Evolutionary conservation across 1,140 invertebrate genomes (phyloP).

Genomic region (Saccostrea glomerata): DNA sequence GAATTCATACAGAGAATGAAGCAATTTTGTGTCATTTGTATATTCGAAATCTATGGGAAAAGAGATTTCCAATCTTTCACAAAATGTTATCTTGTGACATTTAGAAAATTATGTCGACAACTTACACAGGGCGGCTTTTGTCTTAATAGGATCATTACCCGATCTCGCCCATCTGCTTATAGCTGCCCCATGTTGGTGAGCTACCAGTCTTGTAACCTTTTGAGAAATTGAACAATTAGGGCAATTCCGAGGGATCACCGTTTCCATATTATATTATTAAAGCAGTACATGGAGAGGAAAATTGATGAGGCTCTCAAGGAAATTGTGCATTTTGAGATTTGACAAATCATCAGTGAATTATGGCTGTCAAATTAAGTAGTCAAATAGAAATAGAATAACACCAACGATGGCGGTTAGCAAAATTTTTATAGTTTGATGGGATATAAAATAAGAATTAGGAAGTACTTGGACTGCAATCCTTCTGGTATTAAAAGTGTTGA

Average conservation of each 20-base stretch:
- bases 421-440: conserved; percentile 1
- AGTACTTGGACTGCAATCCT: background rate
- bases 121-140: background rate
- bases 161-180: conserved; percentile 11
- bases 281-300: conserved; percentile 47
- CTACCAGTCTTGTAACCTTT: conserved; percentile 40
- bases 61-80: conserved; percentile 28
- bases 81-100: conserved; percentile 36
- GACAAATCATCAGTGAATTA: conserved; percentile 53
- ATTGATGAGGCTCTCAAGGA: conserved; percentile 55
- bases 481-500: background rate
- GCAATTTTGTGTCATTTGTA: background rate
- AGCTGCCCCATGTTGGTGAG: background rate
- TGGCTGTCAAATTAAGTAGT: conserved; percentile 54
- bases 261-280: conserved; percentile 58
- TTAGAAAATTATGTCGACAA: conserved; percentile 23
- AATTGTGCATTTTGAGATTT: conserved; percentile 46
- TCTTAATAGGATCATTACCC: conserved; percentile 15
- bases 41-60: conserved; percentile 36
- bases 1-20: background rate
- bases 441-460: conserved; percentile 7
- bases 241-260: conserved; percentile 48
- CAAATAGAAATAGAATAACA: conserved; percentile 40
- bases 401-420: background rate
- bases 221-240: conserved; percentile 52